phyloP scores from a whole-genome alignment of 2,797 vertebrate species.

The Chrosomus eos region DNA sequence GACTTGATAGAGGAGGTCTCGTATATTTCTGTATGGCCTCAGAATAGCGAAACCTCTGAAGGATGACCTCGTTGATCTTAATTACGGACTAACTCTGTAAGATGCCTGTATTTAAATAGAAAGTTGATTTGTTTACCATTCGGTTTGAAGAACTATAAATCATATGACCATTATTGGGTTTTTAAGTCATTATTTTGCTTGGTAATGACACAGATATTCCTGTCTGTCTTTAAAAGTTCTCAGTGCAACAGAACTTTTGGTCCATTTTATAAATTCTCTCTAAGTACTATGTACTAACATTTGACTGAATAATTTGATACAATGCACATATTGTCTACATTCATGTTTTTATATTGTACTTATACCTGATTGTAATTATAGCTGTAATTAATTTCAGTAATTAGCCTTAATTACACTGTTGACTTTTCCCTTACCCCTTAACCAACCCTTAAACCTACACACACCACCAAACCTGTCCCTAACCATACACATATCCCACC shows the following conservation, averaged over 20 bases:
- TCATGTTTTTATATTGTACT: not conserved
- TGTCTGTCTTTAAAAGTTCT: not conserved
- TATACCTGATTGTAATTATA: not conserved
- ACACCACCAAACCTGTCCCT: not conserved
- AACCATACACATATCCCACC: not conserved
- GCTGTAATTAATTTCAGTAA: not conserved
- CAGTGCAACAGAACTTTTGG: not conserved
- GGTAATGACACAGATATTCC: not conserved
- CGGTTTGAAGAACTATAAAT: conserved; percentile 9
- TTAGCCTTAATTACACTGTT: not conserved
- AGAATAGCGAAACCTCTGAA: conserved; percentile 70
- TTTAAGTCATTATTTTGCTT: not conserved
- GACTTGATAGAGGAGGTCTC: conserved; percentile 59
- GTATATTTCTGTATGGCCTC: conserved; percentile 72
- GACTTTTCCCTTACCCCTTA: not conserved
- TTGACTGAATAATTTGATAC: not conserved
- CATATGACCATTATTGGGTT: not conserved
- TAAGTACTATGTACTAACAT: not conserved
- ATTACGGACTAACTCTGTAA: conserved; percentile 37
- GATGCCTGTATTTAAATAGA: not conserved
- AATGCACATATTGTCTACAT: not conserved
- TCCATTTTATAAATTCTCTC: too few relatives aligned
- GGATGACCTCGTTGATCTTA: conserved; percentile 53
- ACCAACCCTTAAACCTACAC: not conserved
- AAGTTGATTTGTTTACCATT: conserved; percentile 25